A percentile compares a stretch with the other conserved stretches of the same genome.
Evolutionary conservation across 2,888 invertebrate genomes (phyloP).

Genomic region (Silvanus unidentatus): DNA sequence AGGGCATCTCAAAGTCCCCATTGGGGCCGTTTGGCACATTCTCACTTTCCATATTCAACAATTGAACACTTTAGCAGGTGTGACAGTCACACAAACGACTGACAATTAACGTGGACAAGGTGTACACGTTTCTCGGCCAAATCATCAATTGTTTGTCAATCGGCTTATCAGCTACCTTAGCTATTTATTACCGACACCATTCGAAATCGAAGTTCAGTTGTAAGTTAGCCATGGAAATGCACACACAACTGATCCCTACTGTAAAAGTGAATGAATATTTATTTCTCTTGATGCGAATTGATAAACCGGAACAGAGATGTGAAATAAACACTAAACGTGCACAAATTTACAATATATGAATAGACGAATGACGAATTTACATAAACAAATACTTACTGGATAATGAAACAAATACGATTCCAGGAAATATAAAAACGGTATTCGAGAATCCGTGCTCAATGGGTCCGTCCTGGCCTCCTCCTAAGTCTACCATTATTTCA

Average conservation of each 20-base stretch:
- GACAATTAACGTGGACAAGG: not conserved
- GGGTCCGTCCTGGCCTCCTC: conserved; percentile 71
- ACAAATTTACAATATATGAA: too few species aligned
- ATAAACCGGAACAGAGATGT: too few species aligned
- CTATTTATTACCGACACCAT: too few species aligned
- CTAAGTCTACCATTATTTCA: conserved; percentile 71
- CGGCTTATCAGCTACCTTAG: too few species aligned
- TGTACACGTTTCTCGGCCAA: conserved; percentile 8
- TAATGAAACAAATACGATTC: conserved; percentile 69
- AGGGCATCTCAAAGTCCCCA: conserved; percentile 47
- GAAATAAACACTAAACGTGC: too few species aligned
- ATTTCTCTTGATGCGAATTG: too few species aligned
- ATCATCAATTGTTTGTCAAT: conserved; percentile 14
- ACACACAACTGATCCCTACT: too few species aligned
- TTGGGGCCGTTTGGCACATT: conserved; percentile 4
- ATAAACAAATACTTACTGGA: conserved; percentile 56
- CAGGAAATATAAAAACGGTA: conserved; percentile 79
- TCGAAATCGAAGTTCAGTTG: too few species aligned
- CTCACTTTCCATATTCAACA: conserved; percentile 18
- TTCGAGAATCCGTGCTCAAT: conserved; percentile 85
- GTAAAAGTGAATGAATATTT: too few species aligned
- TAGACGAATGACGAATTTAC: too few species aligned
- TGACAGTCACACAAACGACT: not conserved
- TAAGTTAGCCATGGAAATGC: too few species aligned
- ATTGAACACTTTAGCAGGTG: too few species aligned